These are phyloP conservation scores for Ectropis grisescens DNA, from an alignment of 1,140 invertebrate genomes.

Conservation along the genomic window DNA sequence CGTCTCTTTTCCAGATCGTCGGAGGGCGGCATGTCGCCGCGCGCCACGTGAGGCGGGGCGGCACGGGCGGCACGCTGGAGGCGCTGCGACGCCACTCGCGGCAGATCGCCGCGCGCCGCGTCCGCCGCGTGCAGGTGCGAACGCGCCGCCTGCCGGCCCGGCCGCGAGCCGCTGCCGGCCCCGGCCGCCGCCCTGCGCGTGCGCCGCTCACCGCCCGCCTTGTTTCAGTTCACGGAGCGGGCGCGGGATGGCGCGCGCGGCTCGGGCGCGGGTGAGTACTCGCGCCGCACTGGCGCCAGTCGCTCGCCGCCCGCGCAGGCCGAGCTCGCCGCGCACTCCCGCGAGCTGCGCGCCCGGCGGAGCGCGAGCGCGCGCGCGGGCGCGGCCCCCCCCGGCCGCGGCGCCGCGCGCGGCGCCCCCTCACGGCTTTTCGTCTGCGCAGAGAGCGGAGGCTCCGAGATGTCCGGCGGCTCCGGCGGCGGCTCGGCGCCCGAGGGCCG, in stretches of 20 bases:
- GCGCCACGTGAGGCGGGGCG: constrained; percentile 7
- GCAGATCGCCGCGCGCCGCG: constrained; percentile 78
- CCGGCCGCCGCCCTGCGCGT: constrained; percentile 3
- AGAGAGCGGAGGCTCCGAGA: constrained; percentile 52
- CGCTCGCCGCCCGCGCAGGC: constrained; percentile 4
- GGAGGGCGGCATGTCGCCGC: constrained; percentile 1
- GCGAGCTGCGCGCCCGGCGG: constrained; percentile 12
- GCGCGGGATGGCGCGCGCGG: constrained; percentile 40
- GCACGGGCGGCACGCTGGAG: constrained; percentile 70
- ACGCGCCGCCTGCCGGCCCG: constrained; percentile 1
- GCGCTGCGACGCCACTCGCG: constrained; percentile 77
- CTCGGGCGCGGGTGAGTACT: constrained; percentile 38
- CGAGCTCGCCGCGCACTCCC: constrained; percentile 18
- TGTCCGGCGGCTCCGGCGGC: constrained; percentile 42
- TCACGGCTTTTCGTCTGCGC: constrained; percentile 23
- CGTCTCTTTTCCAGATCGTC: constrained; percentile 4
- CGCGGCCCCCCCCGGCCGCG: constrained; percentile 10
- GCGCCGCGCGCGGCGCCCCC: constrained; percentile 14
- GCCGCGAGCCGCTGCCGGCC: neutral
- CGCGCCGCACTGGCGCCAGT: constrained; percentile 3
- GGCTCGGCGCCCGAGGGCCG: constrained; percentile 22
- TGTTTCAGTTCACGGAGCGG: constrained; percentile 50
- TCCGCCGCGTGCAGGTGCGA: constrained; percentile 76
- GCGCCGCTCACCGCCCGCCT: constrained; percentile 2
- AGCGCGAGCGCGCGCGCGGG: constrained; percentile 19